Evolutionary conservation across 1,140 invertebrate genomes (phyloP).

Genomic region (Gonatopus flavifemur): DNA sequence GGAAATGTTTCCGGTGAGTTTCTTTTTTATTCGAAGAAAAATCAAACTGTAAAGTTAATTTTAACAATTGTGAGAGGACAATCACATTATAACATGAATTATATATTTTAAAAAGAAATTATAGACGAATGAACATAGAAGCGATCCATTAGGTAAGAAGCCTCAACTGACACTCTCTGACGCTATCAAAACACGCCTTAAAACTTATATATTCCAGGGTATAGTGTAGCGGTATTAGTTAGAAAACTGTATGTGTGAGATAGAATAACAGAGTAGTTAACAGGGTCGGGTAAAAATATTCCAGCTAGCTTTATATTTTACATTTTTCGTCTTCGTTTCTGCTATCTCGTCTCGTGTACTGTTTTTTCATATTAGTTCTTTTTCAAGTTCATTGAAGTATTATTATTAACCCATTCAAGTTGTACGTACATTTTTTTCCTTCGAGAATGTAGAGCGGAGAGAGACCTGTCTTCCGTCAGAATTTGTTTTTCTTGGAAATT

Average conservation of each 20-base stretch:
- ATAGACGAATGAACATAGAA: constrained; percentile 34
- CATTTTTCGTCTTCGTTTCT: constrained; percentile 9
- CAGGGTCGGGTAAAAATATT: constrained; percentile 50
- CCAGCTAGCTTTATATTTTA: constrained; percentile 33
- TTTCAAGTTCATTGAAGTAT: too few species aligned
- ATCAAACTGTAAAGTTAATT: too few species aligned
- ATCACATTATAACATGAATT: constrained; percentile 23
- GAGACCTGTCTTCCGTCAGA: too few species aligned
- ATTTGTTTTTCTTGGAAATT: too few species aligned
- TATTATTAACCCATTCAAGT: too few species aligned
- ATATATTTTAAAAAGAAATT: constrained; percentile 36
- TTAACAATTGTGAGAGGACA: background rate
- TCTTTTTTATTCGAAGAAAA: too few species aligned
- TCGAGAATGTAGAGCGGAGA: too few species aligned
- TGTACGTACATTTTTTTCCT: too few species aligned
- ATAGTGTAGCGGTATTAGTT: constrained; percentile 22
- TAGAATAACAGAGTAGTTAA: constrained; percentile 53
- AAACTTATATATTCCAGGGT: constrained; percentile 51
- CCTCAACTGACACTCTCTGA: constrained; percentile 49
- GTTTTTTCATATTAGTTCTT: too few species aligned
- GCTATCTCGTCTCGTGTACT: constrained; percentile 5
- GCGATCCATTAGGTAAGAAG: constrained; percentile 53
- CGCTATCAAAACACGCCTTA: constrained; percentile 54
- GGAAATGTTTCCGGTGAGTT: too few species aligned
- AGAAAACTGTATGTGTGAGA: constrained; percentile 44